A percentile compares a stretch with the other conserved stretches of the same genome.
These are phyloP conservation scores for Macropus fuliginosus DNA, from an alignment of 2,797 vertebrate genomes.

Conservation along the genomic window DNA sequence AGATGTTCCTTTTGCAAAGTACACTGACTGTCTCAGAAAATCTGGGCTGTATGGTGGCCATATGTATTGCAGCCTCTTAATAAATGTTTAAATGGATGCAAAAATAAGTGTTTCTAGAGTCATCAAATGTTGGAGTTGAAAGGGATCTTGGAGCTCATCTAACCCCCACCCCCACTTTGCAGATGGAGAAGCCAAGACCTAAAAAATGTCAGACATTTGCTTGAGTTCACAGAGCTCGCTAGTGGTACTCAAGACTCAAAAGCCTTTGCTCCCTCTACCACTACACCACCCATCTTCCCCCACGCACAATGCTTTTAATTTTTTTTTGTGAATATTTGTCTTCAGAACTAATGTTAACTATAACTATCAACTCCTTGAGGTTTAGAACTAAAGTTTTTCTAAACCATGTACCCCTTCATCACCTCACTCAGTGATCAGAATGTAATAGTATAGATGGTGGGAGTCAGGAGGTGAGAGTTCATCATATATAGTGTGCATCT, in stretches of 20 bases:
- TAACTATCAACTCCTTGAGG: neutral
- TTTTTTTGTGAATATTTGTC: neutral
- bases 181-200: neutral
- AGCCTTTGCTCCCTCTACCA: neutral
- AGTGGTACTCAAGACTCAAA: neutral
- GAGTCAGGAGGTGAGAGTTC: neutral
- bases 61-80: neutral
- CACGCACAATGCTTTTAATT: neutral
- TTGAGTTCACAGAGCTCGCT: neutral
- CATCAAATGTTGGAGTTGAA: neutral
- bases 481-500: neutral
- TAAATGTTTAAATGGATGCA: neutral
- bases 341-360: neutral
- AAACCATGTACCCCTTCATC: neutral
- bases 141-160: neutral
- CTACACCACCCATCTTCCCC: neutral
- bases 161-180: neutral
- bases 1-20: neutral
- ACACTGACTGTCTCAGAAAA: neutral
- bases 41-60: neutral
- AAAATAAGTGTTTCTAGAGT: neutral
- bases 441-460: neutral
- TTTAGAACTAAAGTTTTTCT: neutral
- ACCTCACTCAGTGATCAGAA: neutral
- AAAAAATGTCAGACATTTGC: neutral